Percentiles rank a stretch among this genome's conserved stretches.
These are phyloP conservation scores for Drosophila greeni DNA, from an alignment of 2,888 invertebrate species.

Conservation along the genomic window DNA sequence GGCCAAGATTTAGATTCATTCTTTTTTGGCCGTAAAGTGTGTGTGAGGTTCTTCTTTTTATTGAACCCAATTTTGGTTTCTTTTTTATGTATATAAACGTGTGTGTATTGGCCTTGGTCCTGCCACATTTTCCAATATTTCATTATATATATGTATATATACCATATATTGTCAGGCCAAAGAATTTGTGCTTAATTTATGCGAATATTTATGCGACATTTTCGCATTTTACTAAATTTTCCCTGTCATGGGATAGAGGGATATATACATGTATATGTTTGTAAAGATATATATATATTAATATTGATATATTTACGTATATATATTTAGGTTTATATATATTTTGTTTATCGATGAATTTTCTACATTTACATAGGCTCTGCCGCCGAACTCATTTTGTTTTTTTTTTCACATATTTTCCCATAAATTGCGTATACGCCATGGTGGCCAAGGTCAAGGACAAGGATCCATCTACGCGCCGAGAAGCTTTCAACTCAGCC, in stretches of 20 bases:
- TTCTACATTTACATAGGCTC: slow-evolving; percentile 25
- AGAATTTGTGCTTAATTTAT: slow-evolving; percentile 23
- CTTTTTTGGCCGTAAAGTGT: slow-evolving; percentile 38
- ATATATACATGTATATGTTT: neutral
- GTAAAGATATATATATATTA: neutral
- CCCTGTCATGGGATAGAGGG: slow-evolving; percentile 15
- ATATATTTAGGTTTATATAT: neutral
- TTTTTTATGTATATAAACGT: slow-evolving; percentile 20
- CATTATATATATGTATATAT: too few relatives aligned
- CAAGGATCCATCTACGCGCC: slow-evolving; percentile 24
- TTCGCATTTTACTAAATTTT: slow-evolving; percentile 20
- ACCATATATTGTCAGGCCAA: neutral
- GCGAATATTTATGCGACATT: slow-evolving; percentile 29
- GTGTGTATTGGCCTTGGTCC: slow-evolving; percentile 10
- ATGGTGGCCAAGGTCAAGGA: slow-evolving; percentile 46
- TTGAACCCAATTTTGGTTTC: slow-evolving; percentile 52
- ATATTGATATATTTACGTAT: too few relatives aligned
- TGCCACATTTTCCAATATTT: slow-evolving; percentile 9
- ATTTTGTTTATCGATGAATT: slow-evolving; percentile 4
- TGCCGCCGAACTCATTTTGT: slow-evolving; percentile 17
- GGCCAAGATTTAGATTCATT: slow-evolving; percentile 23
- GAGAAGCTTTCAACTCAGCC: slow-evolving; percentile 2
- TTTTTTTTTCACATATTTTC: slow-evolving; percentile 30
- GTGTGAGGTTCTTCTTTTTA: slow-evolving; percentile 45
- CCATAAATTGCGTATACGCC: slow-evolving; percentile 43